Evolutionary conservation across 2,113 vertebrate genomes (phyloP), one percentile per base, ranked within the genome.

Genomic region (Cyphomyrus plagiostoma): DNA sequence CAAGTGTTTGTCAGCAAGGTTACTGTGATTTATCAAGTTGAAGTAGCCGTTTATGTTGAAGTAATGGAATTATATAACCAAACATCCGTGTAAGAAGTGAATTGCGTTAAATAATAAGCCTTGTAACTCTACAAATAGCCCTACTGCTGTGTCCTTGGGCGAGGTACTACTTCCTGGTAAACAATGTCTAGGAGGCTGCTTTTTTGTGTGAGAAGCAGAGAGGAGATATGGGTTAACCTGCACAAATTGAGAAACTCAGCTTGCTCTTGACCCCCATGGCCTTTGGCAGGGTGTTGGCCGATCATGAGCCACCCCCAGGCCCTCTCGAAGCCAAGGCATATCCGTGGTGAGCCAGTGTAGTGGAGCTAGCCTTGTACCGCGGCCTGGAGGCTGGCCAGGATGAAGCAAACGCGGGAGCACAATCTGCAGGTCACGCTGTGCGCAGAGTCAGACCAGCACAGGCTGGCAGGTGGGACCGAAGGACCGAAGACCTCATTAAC

Each of bases 11-110:
- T 82, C 42, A 45, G 77, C 77, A 45, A 82, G 42, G 77, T 84
- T 84, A 84, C 48, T 46, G 39, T 84, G 45, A 84, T 84, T 48
- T 45, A 46, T 45, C 82, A 84, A 84, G 82, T 84, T 84, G 23
- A 48, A 84, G 82, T 84, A 84, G 19, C 45, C 9, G 82, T 11
- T 80, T 80, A 39, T 80, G 74, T 35, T 42, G 35, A 80, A 80
- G 35, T 80, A 80, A 84, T 84, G 42, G 7, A 45, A 46, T 84
- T 46, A 84, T 48, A 45, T 21, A 48, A 46, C 45, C 17, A 23
- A 45, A 84, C 19, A 23, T 45, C 42, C 21, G 9, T 83, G 39
- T 45, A 83, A 46, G 9, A 48, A 83, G 45, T 21, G 35, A 83
- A 45, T 42, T 42, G 15, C 42, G 80, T 83, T 46, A 83, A 42